Percentiles rank a stretch among this genome's conserved stretches.
phyloP scores from a whole-genome alignment of 2,113 vertebrate genomes.

The Pollachius pollachius region DNA sequence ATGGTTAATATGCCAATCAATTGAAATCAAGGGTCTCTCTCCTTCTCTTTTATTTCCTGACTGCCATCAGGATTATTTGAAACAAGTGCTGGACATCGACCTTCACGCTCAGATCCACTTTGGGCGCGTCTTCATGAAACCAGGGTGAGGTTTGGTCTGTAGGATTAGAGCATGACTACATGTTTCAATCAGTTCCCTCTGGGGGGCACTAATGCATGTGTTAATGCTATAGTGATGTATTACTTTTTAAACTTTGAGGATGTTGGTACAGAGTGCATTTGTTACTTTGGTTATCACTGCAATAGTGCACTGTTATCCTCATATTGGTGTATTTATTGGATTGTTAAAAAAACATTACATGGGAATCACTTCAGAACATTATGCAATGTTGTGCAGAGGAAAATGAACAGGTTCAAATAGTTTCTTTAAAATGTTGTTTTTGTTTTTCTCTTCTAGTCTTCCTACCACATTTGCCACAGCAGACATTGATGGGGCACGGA shows the following conservation, averaged over 20 bases:
- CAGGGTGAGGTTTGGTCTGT: slow-evolving; percentile 81
- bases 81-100: slow-evolving; percentile 98
- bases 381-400: background rate
- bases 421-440: background rate
- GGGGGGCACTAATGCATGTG: no score
- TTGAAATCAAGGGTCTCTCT: background rate
- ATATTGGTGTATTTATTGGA: no score
- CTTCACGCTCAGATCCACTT: slow-evolving; percentile 99
- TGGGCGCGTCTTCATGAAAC: slow-evolving; percentile 99
- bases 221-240: no score
- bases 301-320: no score
- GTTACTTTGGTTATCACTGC: no score
- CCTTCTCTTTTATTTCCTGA: slow-evolving; percentile 28
- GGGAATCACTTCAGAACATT: background rate
- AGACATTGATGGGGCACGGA: slow-evolving; percentile 93
- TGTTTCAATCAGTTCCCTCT: background rate
- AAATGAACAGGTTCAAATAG: no score
- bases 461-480: slow-evolving; percentile 97
- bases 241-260: no score
- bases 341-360: background rate
- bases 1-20: no score
- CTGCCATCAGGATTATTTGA: slow-evolving; percentile 90
- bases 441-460: slow-evolving; percentile 74
- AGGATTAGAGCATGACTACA: background rate
- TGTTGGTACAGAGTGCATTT: no score